These are phyloP conservation scores for Hypsibius dujardini DNA, from an alignment of 1,140 invertebrate species.

Conservation along the genomic window DNA sequence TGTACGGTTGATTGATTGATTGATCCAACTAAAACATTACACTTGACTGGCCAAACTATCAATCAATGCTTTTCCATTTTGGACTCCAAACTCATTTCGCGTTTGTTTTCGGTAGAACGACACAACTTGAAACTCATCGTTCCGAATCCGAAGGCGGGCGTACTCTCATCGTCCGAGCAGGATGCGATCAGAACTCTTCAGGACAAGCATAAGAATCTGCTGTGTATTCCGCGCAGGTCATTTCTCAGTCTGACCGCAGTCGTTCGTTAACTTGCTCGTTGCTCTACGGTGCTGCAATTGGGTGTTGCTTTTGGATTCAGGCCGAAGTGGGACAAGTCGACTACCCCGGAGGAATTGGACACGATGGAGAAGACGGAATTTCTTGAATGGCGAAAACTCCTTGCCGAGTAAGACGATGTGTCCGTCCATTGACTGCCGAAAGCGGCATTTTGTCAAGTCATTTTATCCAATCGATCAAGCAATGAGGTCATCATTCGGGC, in stretches of 20 bases:
- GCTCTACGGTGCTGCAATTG: too few relatives aligned
- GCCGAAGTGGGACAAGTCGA: conserved; percentile 58
- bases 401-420: conserved; percentile 40
- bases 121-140: conserved; percentile 62
- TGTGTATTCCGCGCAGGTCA: conserved; percentile 57
- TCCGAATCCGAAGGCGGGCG: conserved; percentile 40
- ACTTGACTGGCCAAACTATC: too few relatives aligned
- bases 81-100: too few relatives aligned
- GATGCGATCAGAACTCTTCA: conserved; percentile 43
- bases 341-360: conserved; percentile 56
- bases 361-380: conserved; percentile 58
- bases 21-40: too few relatives aligned
- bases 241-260: conserved; percentile 21
- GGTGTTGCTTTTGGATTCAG: conserved; percentile 34
- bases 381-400: conserved; percentile 62
- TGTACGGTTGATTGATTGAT: too few relatives aligned
- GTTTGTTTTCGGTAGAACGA: conserved; percentile 45
- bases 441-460: too few relatives aligned
- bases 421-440: too few relatives aligned
- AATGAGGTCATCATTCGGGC: too few relatives aligned
- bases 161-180: conserved; percentile 47
- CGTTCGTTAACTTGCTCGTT: not conserved
- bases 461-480: too few relatives aligned
- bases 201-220: conserved; percentile 42
- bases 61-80: too few relatives aligned